Conservation (phyloP, 2,888 invertebrate genomes). For the Stegophylla sp. region DNA sequence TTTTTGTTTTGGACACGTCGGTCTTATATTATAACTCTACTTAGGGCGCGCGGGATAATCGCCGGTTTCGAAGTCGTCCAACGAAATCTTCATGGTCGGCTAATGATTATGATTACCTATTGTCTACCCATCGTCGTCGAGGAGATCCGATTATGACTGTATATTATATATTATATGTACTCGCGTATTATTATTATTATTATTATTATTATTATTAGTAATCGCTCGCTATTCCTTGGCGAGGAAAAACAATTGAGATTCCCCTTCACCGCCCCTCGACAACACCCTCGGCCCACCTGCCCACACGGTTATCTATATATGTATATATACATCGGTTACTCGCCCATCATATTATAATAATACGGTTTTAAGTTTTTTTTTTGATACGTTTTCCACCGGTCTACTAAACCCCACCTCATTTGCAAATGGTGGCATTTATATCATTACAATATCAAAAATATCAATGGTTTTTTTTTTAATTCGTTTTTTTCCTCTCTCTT, state of each 20-base stretch:
- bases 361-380: not conserved
- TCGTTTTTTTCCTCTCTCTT: not conserved
- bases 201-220: no score
- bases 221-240: conserved; percentile 29
- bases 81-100: conserved; percentile 46
- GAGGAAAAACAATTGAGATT: conserved; percentile 26
- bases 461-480: not conserved
- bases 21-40: conserved; percentile 49
- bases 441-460: not conserved
- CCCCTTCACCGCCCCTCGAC: not conserved
- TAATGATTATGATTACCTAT: conserved; percentile 56
- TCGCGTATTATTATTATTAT: conserved; percentile 28
- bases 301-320: not conserved
- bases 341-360: no score
- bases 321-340: no score
- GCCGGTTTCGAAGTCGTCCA: conserved; percentile 44
- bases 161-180: not conserved
- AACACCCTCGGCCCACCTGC: not conserved
- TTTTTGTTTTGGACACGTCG: conserved; percentile 37
- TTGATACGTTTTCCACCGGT: not conserved
- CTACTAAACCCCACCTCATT: not conserved
- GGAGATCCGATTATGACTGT: conserved; percentile 43
- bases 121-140: no score
- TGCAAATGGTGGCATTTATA: not conserved
- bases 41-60: conserved; percentile 59